Evolutionary conservation across 1,140 invertebrate genomes (phyloP), one percentile per base, ranked within the genome.

Genomic region (Drepana arcuata): DNA sequence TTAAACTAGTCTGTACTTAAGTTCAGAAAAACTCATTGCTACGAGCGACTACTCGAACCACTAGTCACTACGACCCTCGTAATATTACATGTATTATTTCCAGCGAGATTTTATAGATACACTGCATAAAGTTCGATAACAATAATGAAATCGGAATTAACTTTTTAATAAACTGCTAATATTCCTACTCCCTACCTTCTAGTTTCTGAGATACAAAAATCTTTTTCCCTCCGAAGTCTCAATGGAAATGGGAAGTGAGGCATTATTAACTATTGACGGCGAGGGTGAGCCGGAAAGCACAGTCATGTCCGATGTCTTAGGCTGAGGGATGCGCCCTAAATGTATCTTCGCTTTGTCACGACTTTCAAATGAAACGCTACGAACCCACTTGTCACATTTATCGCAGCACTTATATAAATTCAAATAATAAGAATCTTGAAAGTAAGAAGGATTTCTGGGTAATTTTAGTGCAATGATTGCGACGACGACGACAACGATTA

Each of bases 231-330:
- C 6, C n/a, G 21, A 6, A n/a, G n/a, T 23, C n/a, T 23, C 25
- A 9, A 27, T 27, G 5, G 11, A 7, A 10, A 1, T n/a, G 11
- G 14, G 16, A 34, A 18, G 24, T 29, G 32, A 36, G 34, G 9
- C 37, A 48, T 48, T 38, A 36, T 41, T 34, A 41, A 34, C 29
- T 41, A 40, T 46, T 40, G 39, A 41, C 45, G 29, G 34, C 11
- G 24, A 18, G 36, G 38, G 27, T 31, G 29, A 35, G 14, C 16
- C 13, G 32, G 26, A 48, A 26, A 39, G 35, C 35, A 12, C 10
- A 35, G 30, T 48, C 46, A 48, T 43, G 34, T 42, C 40, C 32
- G 18, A 40, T 27, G 28, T 14, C 36, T 38, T 13, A 29, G 30
- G 18, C 14, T 28, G 25, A 30, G 15, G 26, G 7, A 23, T 12